These are phyloP conservation scores for Caerostris darwini DNA, from an alignment of 1,140 invertebrate species.

Conservation along the genomic window DNA sequence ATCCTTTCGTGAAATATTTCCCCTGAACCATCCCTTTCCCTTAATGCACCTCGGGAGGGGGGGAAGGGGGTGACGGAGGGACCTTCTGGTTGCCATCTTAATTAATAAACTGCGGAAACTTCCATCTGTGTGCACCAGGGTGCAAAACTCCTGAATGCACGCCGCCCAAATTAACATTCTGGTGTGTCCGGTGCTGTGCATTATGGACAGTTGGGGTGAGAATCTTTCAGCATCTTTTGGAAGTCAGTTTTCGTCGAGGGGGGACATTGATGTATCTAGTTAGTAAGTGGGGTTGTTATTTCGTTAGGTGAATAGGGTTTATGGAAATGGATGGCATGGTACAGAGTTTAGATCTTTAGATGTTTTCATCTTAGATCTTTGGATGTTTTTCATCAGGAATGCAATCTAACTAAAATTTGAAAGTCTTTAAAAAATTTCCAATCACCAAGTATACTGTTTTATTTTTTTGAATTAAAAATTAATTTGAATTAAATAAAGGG, in stretches of 20 bases:
- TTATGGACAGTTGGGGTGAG: not conserved
- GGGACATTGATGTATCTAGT: not conserved
- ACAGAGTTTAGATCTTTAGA: too few relatives aligned
- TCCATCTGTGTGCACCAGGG: slow-evolving; percentile 39
- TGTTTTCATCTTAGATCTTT: too few relatives aligned
- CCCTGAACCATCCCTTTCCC: not conserved
- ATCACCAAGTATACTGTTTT: too few relatives aligned
- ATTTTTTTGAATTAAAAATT: too few relatives aligned
- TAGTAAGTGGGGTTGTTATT: not conserved
- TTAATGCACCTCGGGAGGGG: not conserved
- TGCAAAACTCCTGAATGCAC: not conserved
- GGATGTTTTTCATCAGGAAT: too few relatives aligned
- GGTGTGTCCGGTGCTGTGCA: not conserved
- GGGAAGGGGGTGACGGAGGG: not conserved
- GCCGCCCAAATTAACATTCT: slow-evolving; percentile 35
- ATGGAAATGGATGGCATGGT: not conserved
- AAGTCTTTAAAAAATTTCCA: too few relatives aligned
- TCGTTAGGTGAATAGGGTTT: not conserved
- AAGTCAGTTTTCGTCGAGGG: not conserved
- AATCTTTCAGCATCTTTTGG: slow-evolving; percentile 19
- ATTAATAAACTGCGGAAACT: slow-evolving; percentile 53
- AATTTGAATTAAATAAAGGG: too few relatives aligned
- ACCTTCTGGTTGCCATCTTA: slow-evolving; percentile 36
- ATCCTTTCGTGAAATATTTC: slow-evolving; percentile 56
- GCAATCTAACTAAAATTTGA: too few relatives aligned